Base-by-base conservation (phyloP, 64 coral and sea anemone genomes). In the Stichodactyla mertensii region DNA sequence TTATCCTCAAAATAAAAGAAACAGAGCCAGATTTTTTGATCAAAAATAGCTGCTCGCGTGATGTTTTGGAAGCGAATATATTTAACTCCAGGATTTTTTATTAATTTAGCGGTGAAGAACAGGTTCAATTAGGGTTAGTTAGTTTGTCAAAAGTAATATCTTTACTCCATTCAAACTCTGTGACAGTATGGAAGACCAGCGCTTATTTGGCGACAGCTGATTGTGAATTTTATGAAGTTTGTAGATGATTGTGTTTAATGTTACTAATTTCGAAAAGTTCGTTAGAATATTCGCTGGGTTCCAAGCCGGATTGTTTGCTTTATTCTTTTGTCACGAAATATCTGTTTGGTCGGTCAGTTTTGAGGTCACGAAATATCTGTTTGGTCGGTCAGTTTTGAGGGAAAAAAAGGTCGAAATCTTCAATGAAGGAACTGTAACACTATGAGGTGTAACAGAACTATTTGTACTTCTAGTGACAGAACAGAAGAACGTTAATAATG, bases 161-260 rank as follows among this genome's bases (percentile, higher is more conserved):
- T 53, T 9, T 53, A 81, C 53, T 55, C 78, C 10, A 54, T 81
- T 81, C 16, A 55, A 81, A 55, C 53, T 55, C 78, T 81, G 36
- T 55, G 53, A 53, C 10, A 8, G 51, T 81, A 55, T 74, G 53
- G 0, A 81, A 0, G 51, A 81, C 52, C 51, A 81, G 31, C 78
- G 18, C 13, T 81, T 55, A 81, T 81, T 81, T 81, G 78, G 52
- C 51, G 4, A 81, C 15, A 55, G 6, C 54, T 81, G 36, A 81
- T 81, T 81, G 78, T n/a, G 52, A 81, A 53, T 81, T 55, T 52
- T 55, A 81, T 81, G 78, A 81, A 81, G 78, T 55, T 22, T 81
- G 20, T 4, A 53, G 78, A 5, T 81, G 18, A n/a, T n/a, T 52
- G 26, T 81, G 14, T 81, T 55, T 53, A 53, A 16, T 18, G 51